Base-by-base conservation (phyloP, 1,140 invertebrate species). In the Berghia stephanieae region DNA sequence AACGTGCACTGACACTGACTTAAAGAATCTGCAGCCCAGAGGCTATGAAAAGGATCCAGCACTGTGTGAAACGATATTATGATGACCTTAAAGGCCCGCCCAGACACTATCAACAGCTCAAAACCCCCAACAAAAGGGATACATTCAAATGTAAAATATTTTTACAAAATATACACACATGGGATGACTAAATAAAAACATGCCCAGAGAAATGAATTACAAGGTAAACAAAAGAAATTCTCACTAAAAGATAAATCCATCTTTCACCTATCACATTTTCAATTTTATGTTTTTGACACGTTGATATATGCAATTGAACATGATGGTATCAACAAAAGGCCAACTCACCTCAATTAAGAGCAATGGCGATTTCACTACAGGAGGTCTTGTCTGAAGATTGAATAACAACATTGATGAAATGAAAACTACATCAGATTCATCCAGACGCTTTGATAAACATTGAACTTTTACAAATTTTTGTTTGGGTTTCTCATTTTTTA, bases 351-450 rank as follows among this genome's bases (percentile, higher is more conserved):
- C 78, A 42, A 75, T 60, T 44, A 75, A 60, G 27, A 82, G 46
- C 3, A 77, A 21, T 21, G 77, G 78, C 10, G 74, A 73, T 72
- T 52, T 75, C 24, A 44, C 75, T 18, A 82, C 67, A 16, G 79
- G 76, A n/a, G 77, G 81, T 18, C 63, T 60, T 27, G 40, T 31
- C 52, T 86, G 83, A 34, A 86, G 77, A 72, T 84, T 86, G 75
- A 86, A 86, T 16, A 83, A 74, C 8, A 86, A 60, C 31, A 83
- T 72, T 36, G 83, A 82, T n/a, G 85, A 85, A n/a, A 85, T 81
- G 72, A 82, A 85, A 13, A 84, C 81, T 46, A 68, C 81, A 16
- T 79, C 79, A 13, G 80, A 76, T 44, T 69, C 71, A 74, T 79
- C 75, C 38, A 83, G 73, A 24, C 60, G 71, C 18, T 78, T 80